These are phyloP conservation scores for Caenorhabditis imperialis DNA, from an alignment of 2,888 invertebrate genomes.

Conservation along the genomic window DNA sequence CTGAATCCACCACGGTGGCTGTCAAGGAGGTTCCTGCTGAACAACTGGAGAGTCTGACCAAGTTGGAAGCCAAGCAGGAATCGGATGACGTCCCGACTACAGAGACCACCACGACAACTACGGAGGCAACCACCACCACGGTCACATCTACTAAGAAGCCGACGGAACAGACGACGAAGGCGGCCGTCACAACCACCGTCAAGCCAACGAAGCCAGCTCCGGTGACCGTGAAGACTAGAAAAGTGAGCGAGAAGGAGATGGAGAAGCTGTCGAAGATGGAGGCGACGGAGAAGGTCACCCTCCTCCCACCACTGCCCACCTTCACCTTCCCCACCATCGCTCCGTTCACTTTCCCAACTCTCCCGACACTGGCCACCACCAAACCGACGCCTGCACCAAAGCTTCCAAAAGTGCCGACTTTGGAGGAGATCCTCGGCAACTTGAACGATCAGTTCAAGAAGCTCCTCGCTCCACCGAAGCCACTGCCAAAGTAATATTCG, in stretches of 20 bases:
- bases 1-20: slow-evolving; percentile 34
- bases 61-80: slow-evolving; percentile 24
- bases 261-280: slow-evolving; percentile 49
- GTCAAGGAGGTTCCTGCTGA: slow-evolving; percentile 22
- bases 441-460: slow-evolving; percentile 53
- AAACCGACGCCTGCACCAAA: slow-evolving; percentile 42
- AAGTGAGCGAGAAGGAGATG: slow-evolving; percentile 36
- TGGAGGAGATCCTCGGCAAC: slow-evolving; percentile 51
- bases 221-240: slow-evolving; percentile 24
- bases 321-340: slow-evolving; percentile 46
- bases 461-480: slow-evolving; percentile 43
- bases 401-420: slow-evolving; percentile 51
- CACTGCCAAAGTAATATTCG: slow-evolving; percentile 22
- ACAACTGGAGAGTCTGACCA: slow-evolving; percentile 28
- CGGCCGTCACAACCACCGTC: background rate
- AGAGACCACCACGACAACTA: slow-evolving; percentile 15
- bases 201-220: slow-evolving; percentile 14
- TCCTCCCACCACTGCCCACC: slow-evolving; percentile 49
- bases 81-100: slow-evolving; percentile 25
- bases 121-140: slow-evolving; percentile 3
- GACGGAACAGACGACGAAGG: slow-evolving; percentile 7
- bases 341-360: slow-evolving; percentile 52
- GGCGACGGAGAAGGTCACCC: slow-evolving; percentile 36
- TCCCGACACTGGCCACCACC: slow-evolving; percentile 39
- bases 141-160: slow-evolving; percentile 2